Percentiles rank a stretch among this genome's conserved stretches.
phyloP scores from a whole-genome alignment of 2,888 invertebrate species.

The Melitaea athalia region DNA sequence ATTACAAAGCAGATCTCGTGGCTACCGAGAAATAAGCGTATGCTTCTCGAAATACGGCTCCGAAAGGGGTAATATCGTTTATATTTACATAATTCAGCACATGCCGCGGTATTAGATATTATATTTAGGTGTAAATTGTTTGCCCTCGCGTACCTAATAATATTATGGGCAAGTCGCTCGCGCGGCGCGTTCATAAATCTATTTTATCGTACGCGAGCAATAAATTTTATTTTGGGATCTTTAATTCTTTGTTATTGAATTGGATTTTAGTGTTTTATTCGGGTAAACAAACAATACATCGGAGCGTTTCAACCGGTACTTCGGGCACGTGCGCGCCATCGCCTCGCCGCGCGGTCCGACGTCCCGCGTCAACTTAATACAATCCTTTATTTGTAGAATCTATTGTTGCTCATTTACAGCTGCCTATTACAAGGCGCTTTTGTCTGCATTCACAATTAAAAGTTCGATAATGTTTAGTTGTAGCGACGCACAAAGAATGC shows the following conservation, averaged over 20 bases:
- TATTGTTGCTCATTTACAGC: slow-evolving; percentile 44
- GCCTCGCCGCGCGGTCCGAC: slow-evolving; percentile 61
- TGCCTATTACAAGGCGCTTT: slow-evolving; percentile 68
- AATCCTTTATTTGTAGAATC: slow-evolving; percentile 76
- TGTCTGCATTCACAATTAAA: slow-evolving; percentile 79
- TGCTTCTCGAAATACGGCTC: slow-evolving; percentile 30
- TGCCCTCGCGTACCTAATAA: slow-evolving; percentile 68
- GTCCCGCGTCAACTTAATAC: slow-evolving; percentile 68
- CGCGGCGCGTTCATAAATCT: slow-evolving; percentile 77
- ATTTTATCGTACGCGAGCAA: slow-evolving; percentile 81
- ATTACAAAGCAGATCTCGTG: slow-evolving; percentile 16
- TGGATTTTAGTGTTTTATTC: slow-evolving; percentile 83
- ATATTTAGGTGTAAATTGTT: slow-evolving; percentile 53
- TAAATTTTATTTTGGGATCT: slow-evolving; percentile 83
- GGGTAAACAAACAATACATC: slow-evolving; percentile 81
- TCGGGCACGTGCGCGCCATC: slow-evolving; percentile 73
- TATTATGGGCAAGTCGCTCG: slow-evolving; percentile 63
- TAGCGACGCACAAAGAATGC: slow-evolving; percentile 69
- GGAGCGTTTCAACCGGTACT: slow-evolving; percentile 73
- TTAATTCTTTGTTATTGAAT: slow-evolving; percentile 83
- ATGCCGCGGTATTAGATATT: slow-evolving; percentile 39
- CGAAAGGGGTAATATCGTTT: slow-evolving; percentile 37
- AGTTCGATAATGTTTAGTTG: slow-evolving; percentile 75
- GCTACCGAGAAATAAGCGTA: slow-evolving; percentile 31
- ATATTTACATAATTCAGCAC: slow-evolving; percentile 43